Conservation (phyloP, 1,140 invertebrate species). For the Periplaneta americana region DNA sequence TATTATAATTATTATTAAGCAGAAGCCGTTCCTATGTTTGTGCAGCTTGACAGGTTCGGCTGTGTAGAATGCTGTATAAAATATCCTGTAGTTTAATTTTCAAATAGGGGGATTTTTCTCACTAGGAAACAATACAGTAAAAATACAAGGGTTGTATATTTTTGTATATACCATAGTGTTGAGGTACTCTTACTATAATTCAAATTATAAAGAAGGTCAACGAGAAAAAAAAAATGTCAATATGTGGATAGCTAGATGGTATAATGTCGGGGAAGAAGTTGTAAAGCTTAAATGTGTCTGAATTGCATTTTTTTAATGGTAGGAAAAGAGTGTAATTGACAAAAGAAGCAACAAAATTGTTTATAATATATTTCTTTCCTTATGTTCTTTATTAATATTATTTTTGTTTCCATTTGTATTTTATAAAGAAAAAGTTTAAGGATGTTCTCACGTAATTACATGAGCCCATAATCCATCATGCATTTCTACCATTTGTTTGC, state of each 20-base stretch:
- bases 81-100: background rate
- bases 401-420: background rate
- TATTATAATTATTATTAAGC: background rate
- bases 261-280: background rate
- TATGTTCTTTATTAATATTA: background rate
- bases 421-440: background rate
- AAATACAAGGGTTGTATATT: conserved; percentile 19
- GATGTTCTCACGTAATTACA: background rate
- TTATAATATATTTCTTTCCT: background rate
- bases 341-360: background rate
- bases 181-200: conserved; percentile 8
- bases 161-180: conserved; percentile 17
- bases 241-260: background rate
- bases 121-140: conserved; percentile 6
- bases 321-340: too few species aligned
- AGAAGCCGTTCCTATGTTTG: background rate
- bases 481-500: background rate
- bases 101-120: background rate
- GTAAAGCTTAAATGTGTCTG: background rate
- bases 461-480: background rate
- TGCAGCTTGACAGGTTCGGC: background rate
- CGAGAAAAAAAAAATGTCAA: background rate
- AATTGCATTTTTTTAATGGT: background rate
- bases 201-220: background rate
- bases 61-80: conserved; percentile 3